These are phyloP conservation scores for Bradypus variegatus DNA, from an alignment of 2,797 vertebrate genomes.

Conservation along the genomic window DNA sequence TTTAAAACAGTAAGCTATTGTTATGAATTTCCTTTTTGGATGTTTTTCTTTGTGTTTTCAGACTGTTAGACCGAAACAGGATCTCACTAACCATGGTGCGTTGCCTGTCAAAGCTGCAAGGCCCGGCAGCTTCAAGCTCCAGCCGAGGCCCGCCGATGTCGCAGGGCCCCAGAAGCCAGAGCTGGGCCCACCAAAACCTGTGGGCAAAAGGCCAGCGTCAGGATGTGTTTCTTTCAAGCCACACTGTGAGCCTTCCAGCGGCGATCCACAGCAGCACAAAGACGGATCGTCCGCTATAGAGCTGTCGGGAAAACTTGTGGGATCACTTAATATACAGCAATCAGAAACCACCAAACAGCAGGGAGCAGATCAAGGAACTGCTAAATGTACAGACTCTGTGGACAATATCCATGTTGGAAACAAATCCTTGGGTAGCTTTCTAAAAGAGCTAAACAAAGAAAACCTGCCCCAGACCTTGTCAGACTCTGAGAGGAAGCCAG, in stretches of 20 bases:
- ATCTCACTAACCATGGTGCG: neutral
- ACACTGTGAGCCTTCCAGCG: neutral
- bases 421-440: neutral
- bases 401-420: rapidly evolving
- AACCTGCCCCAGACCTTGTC: neutral
- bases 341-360: neutral
- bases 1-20: neutral
- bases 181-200: neutral
- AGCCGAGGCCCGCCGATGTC: neutral
- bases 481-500: neutral
- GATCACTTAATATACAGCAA: neutral
- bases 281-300: neutral
- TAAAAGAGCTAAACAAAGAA: slow-evolving; percentile 55
- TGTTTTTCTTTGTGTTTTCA: slow-evolving; percentile 58
- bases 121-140: neutral
- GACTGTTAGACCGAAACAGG: slow-evolving; percentile 52
- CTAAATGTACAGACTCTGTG: neutral
- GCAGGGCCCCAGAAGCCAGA: slow-evolving; percentile 26
- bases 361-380: neutral
- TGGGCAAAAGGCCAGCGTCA: neutral
- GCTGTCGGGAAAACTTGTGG: neutral
- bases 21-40: neutral
- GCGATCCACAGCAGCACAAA: neutral
- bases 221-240: slow-evolving; percentile 27
- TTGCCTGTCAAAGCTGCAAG: slow-evolving; percentile 31